A percentile compares a stretch with the other conserved stretches of the same genome.
phyloP scores from a whole-genome alignment of 2,797 vertebrate species.

The Myotis myotis region DNA sequence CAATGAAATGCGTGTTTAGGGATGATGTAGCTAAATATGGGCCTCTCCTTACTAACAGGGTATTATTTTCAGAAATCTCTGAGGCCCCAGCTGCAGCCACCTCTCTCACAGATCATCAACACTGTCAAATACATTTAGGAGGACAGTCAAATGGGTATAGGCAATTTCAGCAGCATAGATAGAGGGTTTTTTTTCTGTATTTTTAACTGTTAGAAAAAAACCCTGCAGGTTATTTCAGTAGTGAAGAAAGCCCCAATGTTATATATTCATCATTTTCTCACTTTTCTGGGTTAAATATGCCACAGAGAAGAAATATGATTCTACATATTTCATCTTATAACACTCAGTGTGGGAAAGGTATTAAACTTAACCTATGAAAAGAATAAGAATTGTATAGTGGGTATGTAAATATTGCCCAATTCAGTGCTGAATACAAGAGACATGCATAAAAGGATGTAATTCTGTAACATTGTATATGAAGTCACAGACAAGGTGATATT shows the following conservation, averaged over 20 bases:
- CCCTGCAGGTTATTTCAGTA: neutral
- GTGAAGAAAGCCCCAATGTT: neutral
- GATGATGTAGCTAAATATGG: constrained; percentile 21
- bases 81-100: neutral
- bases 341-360: neutral
- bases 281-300: neutral
- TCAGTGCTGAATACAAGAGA: neutral
- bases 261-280: neutral
- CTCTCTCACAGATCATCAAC: constrained; percentile 38
- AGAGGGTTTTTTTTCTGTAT: neutral
- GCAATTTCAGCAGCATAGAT: neutral
- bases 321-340: neutral
- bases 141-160: constrained; percentile 35
- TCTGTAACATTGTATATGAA: neutral
- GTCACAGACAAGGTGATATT: neutral
- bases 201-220: neutral
- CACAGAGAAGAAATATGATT: neutral
- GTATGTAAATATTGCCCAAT: neutral
- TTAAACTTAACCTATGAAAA: neutral
- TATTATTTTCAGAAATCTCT: constrained; percentile 59
- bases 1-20: constrained; percentile 57
- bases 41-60: neutral
- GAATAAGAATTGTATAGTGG: neutral
- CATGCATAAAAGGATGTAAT: neutral
- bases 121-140: constrained; percentile 36